Percentiles rank a stretch among this genome's conserved stretches.
phyloP scores from a whole-genome alignment of 2,113 vertebrate species.

The Seriola rivoliana region DNA sequence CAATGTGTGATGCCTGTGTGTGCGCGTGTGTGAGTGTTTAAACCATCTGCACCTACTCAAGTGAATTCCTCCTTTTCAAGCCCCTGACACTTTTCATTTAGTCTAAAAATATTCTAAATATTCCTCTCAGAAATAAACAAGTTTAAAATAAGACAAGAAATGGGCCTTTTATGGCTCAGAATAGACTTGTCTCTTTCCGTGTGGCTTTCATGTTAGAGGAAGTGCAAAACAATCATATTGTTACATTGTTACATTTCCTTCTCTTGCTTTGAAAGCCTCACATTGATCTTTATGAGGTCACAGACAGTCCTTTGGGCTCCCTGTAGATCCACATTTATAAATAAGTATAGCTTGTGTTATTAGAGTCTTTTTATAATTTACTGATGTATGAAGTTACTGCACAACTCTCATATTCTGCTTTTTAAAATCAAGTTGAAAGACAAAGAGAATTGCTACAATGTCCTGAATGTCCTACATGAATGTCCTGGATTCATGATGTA shows the following conservation, averaged over 20 bases:
- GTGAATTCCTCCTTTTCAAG: conserved; percentile 61
- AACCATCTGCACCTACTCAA: conserved; percentile 57
- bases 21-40: conserved; percentile 6
- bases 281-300: conserved; percentile 85
- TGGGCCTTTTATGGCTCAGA: conserved; percentile 83
- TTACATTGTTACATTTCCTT: conserved; percentile 89
- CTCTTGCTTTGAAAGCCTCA: conserved; percentile 82
- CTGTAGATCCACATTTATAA: conserved; percentile 47
- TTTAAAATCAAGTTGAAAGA: background rate
- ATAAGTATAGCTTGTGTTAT: conserved; percentile 33
- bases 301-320: conserved; percentile 50
- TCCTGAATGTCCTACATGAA: background rate
- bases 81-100: conserved; percentile 73
- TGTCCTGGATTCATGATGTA: background rate
- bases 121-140: conserved; percentile 83
- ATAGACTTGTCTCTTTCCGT: conserved; percentile 78
- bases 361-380: conserved; percentile 16
- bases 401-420: background rate
- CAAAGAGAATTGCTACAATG: background rate
- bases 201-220: conserved; percentile 86
- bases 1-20: conserved; percentile 7
- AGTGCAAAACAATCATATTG: conserved; percentile 87
- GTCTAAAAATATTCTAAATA: conserved; percentile 83
- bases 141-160: conserved; percentile 82
- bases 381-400: background rate